Base-by-base conservation (phyloP, 2,797 vertebrate species). In the Pseudomugil gertrudae region DNA sequence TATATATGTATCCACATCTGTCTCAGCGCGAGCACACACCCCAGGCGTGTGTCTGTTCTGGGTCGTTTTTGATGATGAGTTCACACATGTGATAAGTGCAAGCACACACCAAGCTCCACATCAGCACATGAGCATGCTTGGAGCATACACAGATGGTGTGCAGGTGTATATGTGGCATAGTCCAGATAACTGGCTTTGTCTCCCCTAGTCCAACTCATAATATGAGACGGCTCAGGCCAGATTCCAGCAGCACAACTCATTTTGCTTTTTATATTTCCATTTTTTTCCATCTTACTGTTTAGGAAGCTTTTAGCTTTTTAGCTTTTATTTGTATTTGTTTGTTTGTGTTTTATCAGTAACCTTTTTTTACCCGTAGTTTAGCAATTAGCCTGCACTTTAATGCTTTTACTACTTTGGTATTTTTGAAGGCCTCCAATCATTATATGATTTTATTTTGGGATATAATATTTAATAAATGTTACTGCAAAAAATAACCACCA, bases 111-210 rank as follows among this genome's bases (percentile, higher is more conserved):
- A 23, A n/a, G 50, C 57, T 60, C 59, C 74, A 84, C 54, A 23
- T 72, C 60, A 69, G 57, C 66, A 50, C 30, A 1, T 23, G 38
- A n/a, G 11, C 36, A 36, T 9, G 9, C 58, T 57, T 23, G 32
- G 45, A 48, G 47, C 33, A n/a, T 32, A 53, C 65, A 63, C 78
- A 90, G 79, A 87, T 86, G 81, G 78, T 17, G 60, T 74, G 69
- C 85, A 88, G 76, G 84, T 90, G 84, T 71, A 62, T 56, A 65
- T 76, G 80, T 75, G 83, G 77, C 66, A 70, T n/a, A 72, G 69
- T 63, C 33, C 81, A 79, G 76, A 69, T 71, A 74, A 76, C 63
- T 69, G 62, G 66, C 66, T 76, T 53, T 27, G 2, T 55, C 59
- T 82, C 66, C 43, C 66, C 23, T 52, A 53, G 21, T 56, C 56